These are phyloP conservation scores for Dicrurus megarhynchus DNA, from an alignment of 2,113 vertebrate species.

Conservation along the genomic window DNA sequence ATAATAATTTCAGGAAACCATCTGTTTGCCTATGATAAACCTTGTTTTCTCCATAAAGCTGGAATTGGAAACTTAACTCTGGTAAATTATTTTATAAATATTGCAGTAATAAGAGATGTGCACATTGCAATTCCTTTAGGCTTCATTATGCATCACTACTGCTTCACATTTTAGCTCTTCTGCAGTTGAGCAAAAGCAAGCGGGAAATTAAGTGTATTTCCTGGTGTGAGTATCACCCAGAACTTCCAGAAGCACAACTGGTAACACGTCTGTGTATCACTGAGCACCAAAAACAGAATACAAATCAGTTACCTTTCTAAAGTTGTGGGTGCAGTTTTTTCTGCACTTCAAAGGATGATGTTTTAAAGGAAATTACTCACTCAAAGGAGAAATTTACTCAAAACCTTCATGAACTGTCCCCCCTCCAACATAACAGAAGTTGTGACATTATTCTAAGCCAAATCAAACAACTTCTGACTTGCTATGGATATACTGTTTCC, in stretches of 20 bases:
- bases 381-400: background rate
- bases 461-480: background rate
- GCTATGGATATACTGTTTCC: background rate
- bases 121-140: background rate
- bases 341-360: background rate
- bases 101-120: background rate
- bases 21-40: conserved; percentile 43
- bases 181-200: background rate
- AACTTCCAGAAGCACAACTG: background rate
- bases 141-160: background rate
- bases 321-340: background rate
- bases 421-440: background rate
- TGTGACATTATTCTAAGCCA: background rate
- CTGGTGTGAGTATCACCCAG: background rate
- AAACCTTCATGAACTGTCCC: background rate
- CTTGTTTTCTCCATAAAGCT: background rate
- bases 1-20: conserved; percentile 16
- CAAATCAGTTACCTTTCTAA: background rate
- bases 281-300: background rate
- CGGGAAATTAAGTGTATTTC: background rate
- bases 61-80: background rate
- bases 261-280: background rate
- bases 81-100: conserved; percentile 13
- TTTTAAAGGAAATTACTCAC: background rate
- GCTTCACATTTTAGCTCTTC: background rate